Base-by-base conservation (phyloP, 1,140 invertebrate species). In the Lepidurus apus region DNA sequence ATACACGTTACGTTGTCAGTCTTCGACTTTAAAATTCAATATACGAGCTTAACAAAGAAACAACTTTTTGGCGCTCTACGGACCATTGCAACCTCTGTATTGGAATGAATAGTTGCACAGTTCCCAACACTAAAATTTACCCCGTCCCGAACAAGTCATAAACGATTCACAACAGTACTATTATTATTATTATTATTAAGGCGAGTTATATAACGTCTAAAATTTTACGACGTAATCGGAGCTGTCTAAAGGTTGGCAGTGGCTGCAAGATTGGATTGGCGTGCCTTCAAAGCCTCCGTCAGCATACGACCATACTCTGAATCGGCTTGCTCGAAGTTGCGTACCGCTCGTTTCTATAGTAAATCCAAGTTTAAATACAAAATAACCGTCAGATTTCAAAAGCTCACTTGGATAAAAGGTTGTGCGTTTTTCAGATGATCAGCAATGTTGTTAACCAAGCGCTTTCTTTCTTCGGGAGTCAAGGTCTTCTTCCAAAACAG, bases 341-440 rank as follows among this genome's bases (percentile, higher is more conserved):
- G 91, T n/a, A 94, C 87, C 0, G 91, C 91, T 74, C 93, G 88
- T 80, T 94, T 91, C 78, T 79, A 75, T 11, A 43, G 13, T 24
- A 26, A 44, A 47, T 44, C 1, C 8, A 42, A 76, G 24, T 26
- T 3, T 76, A 44, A 76, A 3, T 44, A 44, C 17, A 47, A 10
- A 76, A 44, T 21, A 1, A 65, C n/a, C 21, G 1, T 11, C 13
- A 9, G 13, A 42, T 13, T 24, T n/a, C 34, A 11, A 75, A 44
- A 4, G 45, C 76, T 43, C 17, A 80, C 87, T 80, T 88, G 87
- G 77, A 90, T 85, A 82, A 88, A 88, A 5, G 86, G 84, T 65
- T 88, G 85, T 44, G 88, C 87, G 80, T 85, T 82, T 34, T 84
- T 84, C 53, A 89, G 78, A 81, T 88, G 85, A 26, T 82, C 83